These are phyloP conservation scores for Leptoteleia sp. DNA, from an alignment of 1,140 invertebrate genomes.

Conservation along the genomic window DNA sequence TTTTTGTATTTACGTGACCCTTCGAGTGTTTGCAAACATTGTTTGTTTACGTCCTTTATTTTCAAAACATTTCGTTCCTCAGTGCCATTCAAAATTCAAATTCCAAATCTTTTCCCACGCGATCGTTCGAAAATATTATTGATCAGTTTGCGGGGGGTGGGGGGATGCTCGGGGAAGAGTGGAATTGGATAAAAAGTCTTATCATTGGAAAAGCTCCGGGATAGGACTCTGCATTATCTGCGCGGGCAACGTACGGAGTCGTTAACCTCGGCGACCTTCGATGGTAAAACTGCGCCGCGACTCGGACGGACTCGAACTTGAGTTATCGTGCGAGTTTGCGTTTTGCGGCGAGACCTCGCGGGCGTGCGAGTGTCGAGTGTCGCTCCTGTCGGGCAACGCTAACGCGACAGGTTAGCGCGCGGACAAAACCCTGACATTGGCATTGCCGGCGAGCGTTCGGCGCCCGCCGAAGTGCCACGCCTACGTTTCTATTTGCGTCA, in stretches of 20 bases:
- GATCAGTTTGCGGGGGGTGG: too few relatives aligned
- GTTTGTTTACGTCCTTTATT: too few relatives aligned
- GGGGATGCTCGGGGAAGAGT: too few relatives aligned
- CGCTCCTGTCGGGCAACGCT: slow-evolving; percentile 18
- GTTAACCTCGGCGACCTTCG: slow-evolving; percentile 18
- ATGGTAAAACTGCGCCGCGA: slow-evolving; percentile 32
- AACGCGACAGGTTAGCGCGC: slow-evolving; percentile 61
- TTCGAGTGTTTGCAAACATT: too few relatives aligned
- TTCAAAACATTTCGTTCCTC: too few relatives aligned
- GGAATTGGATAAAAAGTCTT: slow-evolving; percentile 6
- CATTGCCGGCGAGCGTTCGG: too few relatives aligned
- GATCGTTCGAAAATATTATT: too few relatives aligned
- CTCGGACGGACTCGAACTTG: background rate
- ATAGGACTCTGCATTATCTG: slow-evolving; percentile 40
- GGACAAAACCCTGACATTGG: slow-evolving; percentile 74
- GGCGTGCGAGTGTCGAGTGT: background rate
- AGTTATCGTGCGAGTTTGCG: slow-evolving; percentile 35
- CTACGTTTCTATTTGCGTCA: too few relatives aligned
- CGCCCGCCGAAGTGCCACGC: too few relatives aligned
- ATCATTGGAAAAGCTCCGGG: slow-evolving; percentile 5
- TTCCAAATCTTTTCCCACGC: too few relatives aligned
- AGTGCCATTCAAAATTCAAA: too few relatives aligned
- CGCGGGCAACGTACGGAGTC: background rate
- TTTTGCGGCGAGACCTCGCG: background rate
- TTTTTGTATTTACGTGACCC: too few relatives aligned